Percentiles rank a stretch among this genome's conserved stretches.
Evolutionary conservation across 2,888 invertebrate species (phyloP).

Genomic region (Lymantria dispar): DNA sequence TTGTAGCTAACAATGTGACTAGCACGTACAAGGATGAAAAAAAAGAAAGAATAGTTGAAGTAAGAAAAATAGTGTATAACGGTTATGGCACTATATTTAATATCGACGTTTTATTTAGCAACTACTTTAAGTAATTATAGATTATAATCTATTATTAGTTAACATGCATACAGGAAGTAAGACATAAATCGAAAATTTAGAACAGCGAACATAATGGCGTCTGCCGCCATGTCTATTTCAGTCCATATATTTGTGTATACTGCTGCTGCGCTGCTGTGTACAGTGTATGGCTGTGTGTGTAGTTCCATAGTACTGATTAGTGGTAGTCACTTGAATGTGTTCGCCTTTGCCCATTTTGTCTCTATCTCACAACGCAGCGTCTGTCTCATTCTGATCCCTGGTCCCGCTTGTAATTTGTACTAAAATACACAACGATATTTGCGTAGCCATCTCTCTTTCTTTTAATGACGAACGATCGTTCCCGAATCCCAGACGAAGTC

Average conservation of each 20-base stretch:
- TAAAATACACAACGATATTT: slow-evolving; percentile 33
- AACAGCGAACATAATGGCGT: slow-evolving; percentile 53
- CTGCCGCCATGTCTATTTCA: slow-evolving; percentile 60
- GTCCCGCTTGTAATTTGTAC: slow-evolving; percentile 30
- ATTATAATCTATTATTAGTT: slow-evolving; percentile 13
- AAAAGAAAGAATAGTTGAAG: no score
- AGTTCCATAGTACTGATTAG: slow-evolving; percentile 4
- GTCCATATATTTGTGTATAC: slow-evolving; percentile 34
- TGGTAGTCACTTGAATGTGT: slow-evolving; percentile 60
- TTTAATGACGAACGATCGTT: slow-evolving; percentile 48
- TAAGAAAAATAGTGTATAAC: no score
- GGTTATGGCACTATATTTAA: no score
- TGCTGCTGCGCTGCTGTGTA: neutral
- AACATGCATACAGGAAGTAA: slow-evolving; percentile 55
- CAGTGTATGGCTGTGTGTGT: slow-evolving; percentile 25
- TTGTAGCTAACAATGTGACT: no score
- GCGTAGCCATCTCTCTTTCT: slow-evolving; percentile 17
- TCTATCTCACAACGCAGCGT: slow-evolving; percentile 37
- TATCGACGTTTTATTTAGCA: no score
- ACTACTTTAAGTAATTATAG: neutral
- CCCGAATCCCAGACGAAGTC: slow-evolving; percentile 55
- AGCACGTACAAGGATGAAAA: no score
- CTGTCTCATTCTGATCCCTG: slow-evolving; percentile 44
- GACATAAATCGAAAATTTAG: slow-evolving; percentile 66
- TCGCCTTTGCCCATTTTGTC: slow-evolving; percentile 28